Percentiles rank a stretch among this genome's conserved stretches.
phyloP scores from a whole-genome alignment of 1,140 invertebrate species.

The Heliconius hermathena region DNA sequence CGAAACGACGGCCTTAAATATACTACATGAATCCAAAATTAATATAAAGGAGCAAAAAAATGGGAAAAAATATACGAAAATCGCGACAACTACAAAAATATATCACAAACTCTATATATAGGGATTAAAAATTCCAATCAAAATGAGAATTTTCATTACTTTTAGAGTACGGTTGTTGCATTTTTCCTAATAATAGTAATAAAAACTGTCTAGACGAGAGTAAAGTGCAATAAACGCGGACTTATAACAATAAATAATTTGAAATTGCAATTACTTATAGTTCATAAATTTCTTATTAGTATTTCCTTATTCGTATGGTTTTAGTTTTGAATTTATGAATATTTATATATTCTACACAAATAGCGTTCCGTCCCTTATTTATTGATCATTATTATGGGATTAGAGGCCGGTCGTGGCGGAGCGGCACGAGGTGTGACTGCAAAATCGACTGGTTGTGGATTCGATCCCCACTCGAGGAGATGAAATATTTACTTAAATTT shows the following conservation, averaged over 20 bases:
- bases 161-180: not conserved
- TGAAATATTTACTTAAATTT: too few relatives aligned
- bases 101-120: not conserved
- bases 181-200: conserved; percentile 14
- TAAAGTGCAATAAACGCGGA: not conserved
- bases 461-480: too few relatives aligned
- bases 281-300: conserved; percentile 1
- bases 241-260: conserved; percentile 1
- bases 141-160: conserved; percentile 10
- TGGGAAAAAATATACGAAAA: not conserved
- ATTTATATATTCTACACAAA: not conserved
- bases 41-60: too few relatives aligned
- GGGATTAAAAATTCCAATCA: conserved; percentile 3
- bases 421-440: too few relatives aligned
- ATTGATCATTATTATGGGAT: too few relatives aligned
- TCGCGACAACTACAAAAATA: not conserved
- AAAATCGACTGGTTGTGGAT: too few relatives aligned
- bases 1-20: too few relatives aligned
- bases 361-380: too few relatives aligned
- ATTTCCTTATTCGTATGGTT: not conserved
- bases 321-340: not conserved
- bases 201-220: conserved; percentile 10
- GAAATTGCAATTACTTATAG: conserved; percentile 1
- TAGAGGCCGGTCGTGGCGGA: too few relatives aligned
- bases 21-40: too few relatives aligned